Percentiles rank a stretch among this genome's conserved stretches.
Conservation (phyloP, 2,797 vertebrate genomes). For the Carduelis carduelis region DNA sequence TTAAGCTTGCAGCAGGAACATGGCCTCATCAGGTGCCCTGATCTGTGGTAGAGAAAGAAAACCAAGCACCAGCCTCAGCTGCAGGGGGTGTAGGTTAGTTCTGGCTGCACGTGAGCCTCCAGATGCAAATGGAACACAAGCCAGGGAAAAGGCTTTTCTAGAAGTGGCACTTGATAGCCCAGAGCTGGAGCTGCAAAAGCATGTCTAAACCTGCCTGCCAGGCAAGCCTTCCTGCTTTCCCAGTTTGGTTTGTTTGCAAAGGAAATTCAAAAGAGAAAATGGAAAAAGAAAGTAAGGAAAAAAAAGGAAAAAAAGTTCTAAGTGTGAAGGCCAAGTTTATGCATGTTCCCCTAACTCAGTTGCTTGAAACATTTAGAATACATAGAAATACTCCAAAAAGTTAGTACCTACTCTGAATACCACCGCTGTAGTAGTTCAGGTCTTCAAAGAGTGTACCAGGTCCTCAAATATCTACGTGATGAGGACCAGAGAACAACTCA, state of each 20-base stretch:
- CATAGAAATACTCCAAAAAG: not conserved
- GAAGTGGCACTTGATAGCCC: slow-evolving; percentile 44
- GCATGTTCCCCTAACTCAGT: not conserved
- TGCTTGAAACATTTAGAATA: not conserved
- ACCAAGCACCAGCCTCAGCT: not conserved
- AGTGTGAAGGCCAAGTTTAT: not conserved
- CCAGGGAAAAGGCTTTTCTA: slow-evolving; percentile 1
- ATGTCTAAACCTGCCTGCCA: slow-evolving; percentile 8
- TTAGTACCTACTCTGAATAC: not conserved
- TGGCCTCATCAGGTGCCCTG: not conserved
- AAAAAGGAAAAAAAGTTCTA: not conserved
- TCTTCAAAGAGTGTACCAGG: not conserved
- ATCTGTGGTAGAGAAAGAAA: not conserved
- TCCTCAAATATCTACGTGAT: rapidly evolving
- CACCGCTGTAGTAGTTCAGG: not conserved
- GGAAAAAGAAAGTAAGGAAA: rapidly evolving
- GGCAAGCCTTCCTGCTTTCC: not conserved
- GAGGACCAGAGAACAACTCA: not conserved
- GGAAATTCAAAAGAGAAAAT: not conserved
- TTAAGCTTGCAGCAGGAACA: not conserved
- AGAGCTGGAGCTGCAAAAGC: slow-evolving; percentile 8
- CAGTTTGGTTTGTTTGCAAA: not conserved
- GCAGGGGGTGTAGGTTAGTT: not conserved
- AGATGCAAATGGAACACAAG: slow-evolving; percentile 8
- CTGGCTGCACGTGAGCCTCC: not conserved